Evolutionary conservation across 2,797 vertebrate species (phyloP).

Genomic region (Hippopotamyrus pictus): DNA sequence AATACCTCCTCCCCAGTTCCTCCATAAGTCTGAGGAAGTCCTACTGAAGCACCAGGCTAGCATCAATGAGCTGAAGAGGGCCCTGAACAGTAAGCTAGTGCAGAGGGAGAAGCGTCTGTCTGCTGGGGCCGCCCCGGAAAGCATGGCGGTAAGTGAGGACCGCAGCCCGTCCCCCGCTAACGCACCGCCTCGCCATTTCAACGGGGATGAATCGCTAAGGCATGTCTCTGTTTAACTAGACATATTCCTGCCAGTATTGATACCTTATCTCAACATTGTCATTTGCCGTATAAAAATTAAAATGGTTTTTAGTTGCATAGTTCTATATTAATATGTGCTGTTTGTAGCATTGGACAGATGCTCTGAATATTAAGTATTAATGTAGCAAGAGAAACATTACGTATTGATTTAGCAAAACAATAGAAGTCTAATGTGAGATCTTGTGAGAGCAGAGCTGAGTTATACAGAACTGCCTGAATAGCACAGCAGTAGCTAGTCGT

Average conservation of each 20-base stretch:
- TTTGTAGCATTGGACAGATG: background rate
- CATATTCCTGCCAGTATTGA: background rate
- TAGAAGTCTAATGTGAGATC: background rate
- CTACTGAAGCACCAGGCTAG: slow-evolving; percentile 97
- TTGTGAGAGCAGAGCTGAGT: background rate
- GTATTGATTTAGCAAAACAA: background rate
- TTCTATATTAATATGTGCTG: background rate
- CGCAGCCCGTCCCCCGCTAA: too few relatives aligned
- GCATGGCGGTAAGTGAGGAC: slow-evolving; percentile 60
- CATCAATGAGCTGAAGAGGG: slow-evolving; percentile 96
- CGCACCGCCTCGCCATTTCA: background rate
- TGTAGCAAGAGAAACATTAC: background rate
- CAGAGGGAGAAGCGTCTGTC: slow-evolving; percentile 84
- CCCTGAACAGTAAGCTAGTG: slow-evolving; percentile 91
- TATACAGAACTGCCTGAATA: background rate
- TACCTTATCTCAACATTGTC: background rate
- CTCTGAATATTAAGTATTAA: background rate
- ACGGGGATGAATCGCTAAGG: background rate
- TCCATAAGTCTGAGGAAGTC: slow-evolving; percentile 95
- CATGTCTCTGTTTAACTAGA: background rate
- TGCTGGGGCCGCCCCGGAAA: slow-evolving; percentile 81
- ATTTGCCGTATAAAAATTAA: background rate
- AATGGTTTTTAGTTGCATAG: background rate
- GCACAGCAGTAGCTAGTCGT: background rate
- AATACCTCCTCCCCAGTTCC: slow-evolving; percentile 68